Percentiles rank a stretch among this genome's conserved stretches.
These are phyloP conservation scores for Cataglyphis cursor DNA, from an alignment of 2,888 invertebrate genomes.

Conservation along the genomic window DNA sequence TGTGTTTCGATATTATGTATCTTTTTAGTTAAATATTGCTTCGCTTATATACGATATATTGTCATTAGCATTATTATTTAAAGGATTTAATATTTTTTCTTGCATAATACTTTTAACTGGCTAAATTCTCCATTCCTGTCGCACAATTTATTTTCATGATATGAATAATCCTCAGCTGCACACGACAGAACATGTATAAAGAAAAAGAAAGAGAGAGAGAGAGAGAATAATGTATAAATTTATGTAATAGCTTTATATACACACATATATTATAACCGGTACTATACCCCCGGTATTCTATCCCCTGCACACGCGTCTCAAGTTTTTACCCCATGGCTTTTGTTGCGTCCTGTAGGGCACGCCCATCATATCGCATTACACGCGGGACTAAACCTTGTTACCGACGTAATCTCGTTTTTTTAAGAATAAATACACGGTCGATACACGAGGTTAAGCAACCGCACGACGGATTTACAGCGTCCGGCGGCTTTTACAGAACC, in stretches of 20 bases:
- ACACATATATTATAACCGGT: not conserved
- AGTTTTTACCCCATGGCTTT: slow-evolving; percentile 32
- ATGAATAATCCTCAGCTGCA: slow-evolving; percentile 10
- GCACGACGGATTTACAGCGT: slow-evolving; percentile 48
- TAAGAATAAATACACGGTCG: slow-evolving; percentile 55
- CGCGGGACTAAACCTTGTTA: slow-evolving; percentile 45
- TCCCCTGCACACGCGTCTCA: slow-evolving; percentile 34
- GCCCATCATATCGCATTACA: slow-evolving; percentile 35
- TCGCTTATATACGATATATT: not conserved
- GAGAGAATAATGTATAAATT: not conserved
- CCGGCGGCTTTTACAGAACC: slow-evolving; percentile 28
- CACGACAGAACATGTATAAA: not conserved
- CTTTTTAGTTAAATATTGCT: not conserved
- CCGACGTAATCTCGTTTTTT: slow-evolving; percentile 52
- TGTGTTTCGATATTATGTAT: not conserved
- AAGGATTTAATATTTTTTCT: not conserved
- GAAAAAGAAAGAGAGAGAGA: not conserved
- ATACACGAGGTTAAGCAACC: slow-evolving; percentile 48
- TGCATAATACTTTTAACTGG: not conserved
- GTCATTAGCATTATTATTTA: not conserved
- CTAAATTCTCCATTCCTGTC: not conserved
- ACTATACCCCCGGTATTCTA: not conserved
- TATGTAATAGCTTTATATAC: not conserved
- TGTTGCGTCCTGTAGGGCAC: slow-evolving; percentile 25
- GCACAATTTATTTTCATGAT: slow-evolving; percentile 38